These are phyloP conservation scores for Perca fluviatilis DNA, from an alignment of 2,113 vertebrate genomes.

Conservation along the genomic window DNA sequence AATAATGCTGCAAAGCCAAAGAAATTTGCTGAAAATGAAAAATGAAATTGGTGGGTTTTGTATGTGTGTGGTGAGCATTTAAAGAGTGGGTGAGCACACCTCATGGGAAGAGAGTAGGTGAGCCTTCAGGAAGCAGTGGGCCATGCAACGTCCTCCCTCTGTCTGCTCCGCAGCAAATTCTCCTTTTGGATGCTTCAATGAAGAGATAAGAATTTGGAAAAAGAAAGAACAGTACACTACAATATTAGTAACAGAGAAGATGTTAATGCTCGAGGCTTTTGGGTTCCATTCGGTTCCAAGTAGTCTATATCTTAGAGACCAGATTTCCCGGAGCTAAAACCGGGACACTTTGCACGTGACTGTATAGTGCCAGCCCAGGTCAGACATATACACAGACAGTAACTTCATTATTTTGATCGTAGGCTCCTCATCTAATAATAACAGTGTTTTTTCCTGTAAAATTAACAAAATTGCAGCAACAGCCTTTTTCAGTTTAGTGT, in stretches of 20 bases:
- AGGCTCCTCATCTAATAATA: too few relatives aligned
- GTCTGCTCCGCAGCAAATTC: slow-evolving; percentile 11
- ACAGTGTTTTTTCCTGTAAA: too few relatives aligned
- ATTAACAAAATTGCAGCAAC: too few relatives aligned
- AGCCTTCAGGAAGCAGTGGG: slow-evolving; percentile 59
- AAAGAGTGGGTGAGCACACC: slow-evolving; percentile 54
- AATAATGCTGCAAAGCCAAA: slow-evolving; percentile 68
- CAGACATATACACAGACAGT: too few relatives aligned
- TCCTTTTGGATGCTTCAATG: slow-evolving; percentile 30
- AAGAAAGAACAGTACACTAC: neutral
- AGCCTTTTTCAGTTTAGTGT: too few relatives aligned
- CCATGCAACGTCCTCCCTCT: slow-evolving; percentile 43
- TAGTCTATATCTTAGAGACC: too few relatives aligned
- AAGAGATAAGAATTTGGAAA: slow-evolving; percentile 27
- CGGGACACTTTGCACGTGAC: too few relatives aligned
- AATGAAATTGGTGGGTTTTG: slow-evolving; percentile 62
- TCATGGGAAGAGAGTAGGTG: slow-evolving; percentile 54
- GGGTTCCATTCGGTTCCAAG: neutral
- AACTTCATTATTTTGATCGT: too few relatives aligned
- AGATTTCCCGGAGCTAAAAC: too few relatives aligned
- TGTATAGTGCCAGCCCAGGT: too few relatives aligned
- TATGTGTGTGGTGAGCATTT: slow-evolving; percentile 46
- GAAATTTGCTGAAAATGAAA: slow-evolving; percentile 73
- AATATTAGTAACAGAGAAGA: slow-evolving; percentile 10
- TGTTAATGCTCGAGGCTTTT: neutral